These are phyloP conservation scores for Matsumurasca onukii DNA, from an alignment of 1,140 invertebrate species.

Conservation along the genomic window DNA sequence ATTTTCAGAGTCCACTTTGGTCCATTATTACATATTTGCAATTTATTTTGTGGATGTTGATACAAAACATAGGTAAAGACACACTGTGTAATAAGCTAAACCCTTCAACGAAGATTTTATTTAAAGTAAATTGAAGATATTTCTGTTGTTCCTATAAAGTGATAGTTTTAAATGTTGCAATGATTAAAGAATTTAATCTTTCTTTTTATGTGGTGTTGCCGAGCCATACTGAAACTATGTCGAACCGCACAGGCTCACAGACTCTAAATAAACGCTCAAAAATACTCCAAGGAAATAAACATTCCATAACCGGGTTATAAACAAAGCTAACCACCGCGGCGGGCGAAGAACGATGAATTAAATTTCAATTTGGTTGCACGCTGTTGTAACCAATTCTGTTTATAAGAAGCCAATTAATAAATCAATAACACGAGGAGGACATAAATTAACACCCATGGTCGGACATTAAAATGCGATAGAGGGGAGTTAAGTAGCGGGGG, in stretches of 20 bases:
- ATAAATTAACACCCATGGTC: conserved; percentile 22
- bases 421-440: conserved; percentile 17
- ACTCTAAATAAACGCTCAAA: not conserved
- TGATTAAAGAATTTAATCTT: too few relatives aligned
- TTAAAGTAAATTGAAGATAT: too few relatives aligned
- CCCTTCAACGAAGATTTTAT: too few relatives aligned
- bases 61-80: too few relatives aligned
- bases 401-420: conserved; percentile 24
- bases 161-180: too few relatives aligned
- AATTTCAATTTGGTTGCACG: conserved; percentile 24
- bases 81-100: too few relatives aligned
- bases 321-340: not conserved
- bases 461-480: conserved; percentile 25
- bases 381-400: conserved; percentile 27
- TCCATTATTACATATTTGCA: too few relatives aligned
- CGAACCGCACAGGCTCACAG: not conserved
- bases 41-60: too few relatives aligned
- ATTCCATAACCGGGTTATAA: not conserved
- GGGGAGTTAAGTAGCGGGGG: conserved; percentile 10
- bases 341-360: conserved; percentile 13
- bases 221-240: too few relatives aligned
- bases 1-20: too few relatives aligned
- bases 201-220: too few relatives aligned
- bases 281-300: not conserved
- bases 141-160: too few relatives aligned